These are phyloP conservation scores for Nineta flava DNA, from an alignment of 2,888 invertebrate genomes.

Conservation along the genomic window DNA sequence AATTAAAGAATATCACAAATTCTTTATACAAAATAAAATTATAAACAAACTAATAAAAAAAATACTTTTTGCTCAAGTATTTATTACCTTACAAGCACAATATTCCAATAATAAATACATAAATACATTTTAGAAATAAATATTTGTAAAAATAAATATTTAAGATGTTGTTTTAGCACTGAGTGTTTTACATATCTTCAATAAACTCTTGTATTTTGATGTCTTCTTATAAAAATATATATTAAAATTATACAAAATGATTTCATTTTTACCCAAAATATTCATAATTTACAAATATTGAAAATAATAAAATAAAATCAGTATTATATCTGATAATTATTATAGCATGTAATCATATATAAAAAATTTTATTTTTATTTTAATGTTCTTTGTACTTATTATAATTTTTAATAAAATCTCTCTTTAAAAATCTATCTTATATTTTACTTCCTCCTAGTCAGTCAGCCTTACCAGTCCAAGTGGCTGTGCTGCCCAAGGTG, in stretches of 20 bases:
- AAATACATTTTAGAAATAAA: neutral
- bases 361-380: neutral
- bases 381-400: neutral
- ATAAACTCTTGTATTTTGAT: neutral
- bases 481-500: no score
- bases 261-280: neutral
- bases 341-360: neutral
- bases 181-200: conserved; percentile 6
- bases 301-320: neutral
- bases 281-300: neutral
- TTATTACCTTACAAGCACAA: conserved; percentile 4
- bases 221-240: neutral
- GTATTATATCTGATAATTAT: neutral
- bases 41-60: neutral
- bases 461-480: no score
- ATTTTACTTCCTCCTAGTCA: no score
- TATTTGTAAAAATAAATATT: neutral
- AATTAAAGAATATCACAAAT: neutral
- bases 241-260: neutral
- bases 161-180: conserved; percentile 6
- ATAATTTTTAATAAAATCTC: no score
- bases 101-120: neutral
- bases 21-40: neutral
- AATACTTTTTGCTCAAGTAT: conserved; percentile 3
- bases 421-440: no score